Percentiles rank a stretch among this genome's conserved stretches.
phyloP scores from a whole-genome alignment of 1,140 invertebrate genomes.

The Phenacoccus solenopsis region DNA sequence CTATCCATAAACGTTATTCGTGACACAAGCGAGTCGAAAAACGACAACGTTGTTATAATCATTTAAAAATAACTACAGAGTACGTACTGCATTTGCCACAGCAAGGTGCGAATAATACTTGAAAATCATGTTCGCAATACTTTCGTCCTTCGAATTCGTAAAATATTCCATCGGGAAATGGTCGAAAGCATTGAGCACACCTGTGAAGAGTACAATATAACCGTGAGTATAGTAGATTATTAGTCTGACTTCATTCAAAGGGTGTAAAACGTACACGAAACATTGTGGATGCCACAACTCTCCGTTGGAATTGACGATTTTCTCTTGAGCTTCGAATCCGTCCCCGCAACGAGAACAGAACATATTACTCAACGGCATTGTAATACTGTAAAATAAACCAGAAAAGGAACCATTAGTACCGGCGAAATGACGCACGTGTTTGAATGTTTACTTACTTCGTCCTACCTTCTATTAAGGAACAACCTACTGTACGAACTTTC shows the following conservation, averaged over 20 bases:
- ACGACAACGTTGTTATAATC: not conserved
- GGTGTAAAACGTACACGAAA: slow-evolving; percentile 77
- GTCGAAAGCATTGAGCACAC: slow-evolving; percentile 96
- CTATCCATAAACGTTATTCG: too few relatives aligned
- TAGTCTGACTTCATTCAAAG: not conserved
- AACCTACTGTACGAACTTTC: not conserved
- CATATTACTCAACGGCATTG: slow-evolving; percentile 78
- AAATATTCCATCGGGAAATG: slow-evolving; percentile 95
- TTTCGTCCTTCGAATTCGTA: slow-evolving; percentile 99
- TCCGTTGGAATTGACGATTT: slow-evolving; percentile 97
- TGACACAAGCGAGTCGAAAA: not conserved
- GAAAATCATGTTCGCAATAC: slow-evolving; percentile 99
- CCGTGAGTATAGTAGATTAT: not conserved
- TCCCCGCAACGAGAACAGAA: slow-evolving; percentile 86
- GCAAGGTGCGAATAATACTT: slow-evolving; percentile 94
- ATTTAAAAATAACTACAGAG: not conserved
- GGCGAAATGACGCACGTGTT: not conserved
- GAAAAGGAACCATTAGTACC: not conserved
- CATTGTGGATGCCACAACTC: slow-evolving; percentile 98
- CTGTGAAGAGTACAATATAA: slow-evolving; percentile 50
- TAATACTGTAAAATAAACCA: slow-evolving; percentile 40
- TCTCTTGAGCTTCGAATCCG: slow-evolving; percentile 88
- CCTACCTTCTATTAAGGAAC: not conserved
- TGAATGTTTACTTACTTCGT: too few relatives aligned
- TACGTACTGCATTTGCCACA: slow-evolving; percentile 88